Evolutionary conservation across 2,113 vertebrate species (phyloP), one percentile per base, ranked within the genome.

Genomic region (Caranx melampygus): DNA sequence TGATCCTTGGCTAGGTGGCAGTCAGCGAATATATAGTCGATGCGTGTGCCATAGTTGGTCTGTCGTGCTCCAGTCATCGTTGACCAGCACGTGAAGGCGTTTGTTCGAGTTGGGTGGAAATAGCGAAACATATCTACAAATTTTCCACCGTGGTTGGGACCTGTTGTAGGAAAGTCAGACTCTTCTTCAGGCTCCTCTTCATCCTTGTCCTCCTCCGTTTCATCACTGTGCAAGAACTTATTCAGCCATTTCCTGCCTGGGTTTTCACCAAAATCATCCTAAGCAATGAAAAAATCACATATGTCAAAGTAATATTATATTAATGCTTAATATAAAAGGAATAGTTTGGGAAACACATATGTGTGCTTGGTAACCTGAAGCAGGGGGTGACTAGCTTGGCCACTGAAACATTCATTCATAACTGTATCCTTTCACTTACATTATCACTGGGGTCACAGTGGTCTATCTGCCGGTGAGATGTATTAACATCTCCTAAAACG

Each of bases 41-140:
- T 94, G 49, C 97, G 95, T 2, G 95, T 96, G 74, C 97, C 97
- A 14, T 97, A 97, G 93, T 98, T 98, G 78, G 96, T 95, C 79
- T 93, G 95, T 10, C 96, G 95, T 3, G 96, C 96, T 4, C 96
- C 96, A 0, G 94, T 97, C 16, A 94, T 82, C 2, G 93, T 94
- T 15, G 94, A 95, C 97, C 97, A 98, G 79, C 97, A 98, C 0
- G 96, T 98, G 86, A 96, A 98, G 58, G 97, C 96, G 0, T 91
- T 88, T 14, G 88, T 75, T 49, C 95, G 95, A 11, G 89, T 90
- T 12, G 97, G 96, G 60, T 98, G 96, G 81, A 98, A 96, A 85
- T 84, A 91, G 7, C 96, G 96, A 89, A 95, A 97, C 7, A 91
- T 95, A 72, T 97, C 97, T 1, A 97, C 82, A 70, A 98, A 97